phyloP scores from a whole-genome alignment of 2,797 vertebrate species.

The Geotria australis region DNA sequence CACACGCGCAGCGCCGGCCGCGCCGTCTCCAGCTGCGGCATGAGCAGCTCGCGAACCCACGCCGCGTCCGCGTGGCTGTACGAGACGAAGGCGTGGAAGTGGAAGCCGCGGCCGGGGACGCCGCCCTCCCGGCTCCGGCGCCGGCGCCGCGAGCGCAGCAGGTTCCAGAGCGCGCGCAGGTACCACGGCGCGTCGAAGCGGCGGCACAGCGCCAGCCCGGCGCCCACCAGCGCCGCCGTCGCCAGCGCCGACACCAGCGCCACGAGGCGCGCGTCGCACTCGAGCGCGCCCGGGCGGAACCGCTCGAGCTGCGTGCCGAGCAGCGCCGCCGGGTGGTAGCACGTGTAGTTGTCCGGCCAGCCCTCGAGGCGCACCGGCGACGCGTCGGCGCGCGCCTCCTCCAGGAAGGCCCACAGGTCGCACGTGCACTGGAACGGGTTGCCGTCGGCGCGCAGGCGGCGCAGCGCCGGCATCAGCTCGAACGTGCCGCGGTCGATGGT shows the following conservation, averaged over 20 bases:
- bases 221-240: conserved; percentile 11
- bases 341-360: conserved; percentile 34
- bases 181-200: conserved; percentile 32
- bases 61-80: conserved; percentile 35
- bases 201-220: conserved; percentile 20
- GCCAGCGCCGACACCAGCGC: conserved; percentile 19
- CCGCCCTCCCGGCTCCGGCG: conserved; percentile 7
- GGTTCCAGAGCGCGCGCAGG: conserved; percentile 23
- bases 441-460: conserved; percentile 20
- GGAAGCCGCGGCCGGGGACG: conserved; percentile 3
- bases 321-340: conserved; percentile 26
- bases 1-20: conserved; percentile 27
- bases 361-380: conserved; percentile 19
- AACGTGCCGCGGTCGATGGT: conserved; percentile 27
- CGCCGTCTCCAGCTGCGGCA: conserved; percentile 20
- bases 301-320: conserved; percentile 19
- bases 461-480: conserved; percentile 16
- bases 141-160: conserved; percentile 27
- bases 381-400: conserved; percentile 9
- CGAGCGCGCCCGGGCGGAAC: conserved; percentile 15
- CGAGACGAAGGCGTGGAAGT: conserved; percentile 44
- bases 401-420: conserved; percentile 26
- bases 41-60: conserved; percentile 31
- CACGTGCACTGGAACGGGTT: conserved; percentile 52
- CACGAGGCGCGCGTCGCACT: conserved; percentile 24